Evolutionary conservation across 2,888 invertebrate genomes (phyloP).

Genomic region (Orchesellides sinensis): DNA sequence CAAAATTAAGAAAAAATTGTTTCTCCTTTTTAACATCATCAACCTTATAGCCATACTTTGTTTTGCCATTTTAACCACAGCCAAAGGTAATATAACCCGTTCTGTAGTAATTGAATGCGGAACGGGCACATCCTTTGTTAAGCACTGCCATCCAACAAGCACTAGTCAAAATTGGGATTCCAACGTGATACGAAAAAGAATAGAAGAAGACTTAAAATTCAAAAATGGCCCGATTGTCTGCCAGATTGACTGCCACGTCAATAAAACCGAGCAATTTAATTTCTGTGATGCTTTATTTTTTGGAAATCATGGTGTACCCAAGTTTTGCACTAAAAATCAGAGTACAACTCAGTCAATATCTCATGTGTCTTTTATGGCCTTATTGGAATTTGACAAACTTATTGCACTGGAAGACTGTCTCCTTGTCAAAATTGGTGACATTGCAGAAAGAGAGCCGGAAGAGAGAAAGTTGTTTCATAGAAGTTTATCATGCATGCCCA

Average conservation of each 20-base stretch:
- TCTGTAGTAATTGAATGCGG: slow-evolving; percentile 77
- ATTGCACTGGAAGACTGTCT: slow-evolving; percentile 27
- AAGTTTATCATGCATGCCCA: slow-evolving; percentile 23
- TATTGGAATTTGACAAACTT: slow-evolving; percentile 2
- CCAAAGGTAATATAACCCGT: slow-evolving; percentile 77
- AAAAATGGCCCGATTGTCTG: background rate
- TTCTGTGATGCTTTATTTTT: slow-evolving; percentile 26
- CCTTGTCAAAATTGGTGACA: slow-evolving; percentile 14
- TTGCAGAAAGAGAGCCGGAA: background rate
- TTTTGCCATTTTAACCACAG: slow-evolving; percentile 84
- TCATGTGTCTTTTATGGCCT: slow-evolving; percentile 21
- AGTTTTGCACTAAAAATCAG: slow-evolving; percentile 2
- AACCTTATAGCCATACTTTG: slow-evolving; percentile 84
- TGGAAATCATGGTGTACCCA: background rate
- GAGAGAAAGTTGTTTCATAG: background rate
- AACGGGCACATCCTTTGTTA: slow-evolving; percentile 33
- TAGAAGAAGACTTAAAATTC: background rate
- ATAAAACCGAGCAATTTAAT: background rate
- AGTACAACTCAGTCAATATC: background rate
- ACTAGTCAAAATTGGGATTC: slow-evolving; percentile 8
- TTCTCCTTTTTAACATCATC: slow-evolving; percentile 85
- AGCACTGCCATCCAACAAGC: slow-evolving; percentile 30
- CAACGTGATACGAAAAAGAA: background rate
- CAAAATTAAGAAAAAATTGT: slow-evolving; percentile 85
- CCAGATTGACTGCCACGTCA: background rate